Base-by-base conservation (phyloP, 2,113 vertebrate species). In the Cyprinodon brontotheroides region DNA sequence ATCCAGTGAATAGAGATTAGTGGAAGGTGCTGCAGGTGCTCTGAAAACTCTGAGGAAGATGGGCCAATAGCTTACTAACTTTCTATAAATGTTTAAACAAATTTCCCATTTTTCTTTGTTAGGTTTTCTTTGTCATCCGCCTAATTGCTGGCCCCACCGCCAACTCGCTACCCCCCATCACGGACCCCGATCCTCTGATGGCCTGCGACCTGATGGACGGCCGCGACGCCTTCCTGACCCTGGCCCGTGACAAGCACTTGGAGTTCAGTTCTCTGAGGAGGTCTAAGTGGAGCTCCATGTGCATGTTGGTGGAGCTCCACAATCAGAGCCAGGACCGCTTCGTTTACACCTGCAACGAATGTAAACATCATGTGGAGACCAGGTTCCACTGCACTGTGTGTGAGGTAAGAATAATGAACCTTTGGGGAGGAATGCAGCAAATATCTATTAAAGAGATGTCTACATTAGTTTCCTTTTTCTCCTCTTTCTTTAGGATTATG, bases 41-140 rank as follows among this genome's bases (percentile, higher is more conserved):
- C 29, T 29, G 29, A 29, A 29, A 29, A 29, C 29, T 29, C 29
- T 29, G 29, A 29, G 29, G 29, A 4, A 41, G 41, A 41, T 41
- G 4, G 4, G 4, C 4, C 4, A 41, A 9, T 6, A 41, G 9
- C 9, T 6, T 9, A 41, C 9, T 41, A 29, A 29, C 9, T 41
- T 41, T 41, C 41, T 17, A 15, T 14, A 53, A 57, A 57, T 2
- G 9, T 57, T 17, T 3, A 10, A 4, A 4, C 20, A 65, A 43
- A 13, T 20, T 11, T 60, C 43, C 4, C 20, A 0, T 4, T 65
- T n/a, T 61, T 1, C 60, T 76, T 75, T 5, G 20, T 13, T 61
- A 99, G 98, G 98, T 99, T 61, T 99, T 99, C 90, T 99, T 99
- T 68, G 98, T 99, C 79, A 99, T 99, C 78, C 97, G 98, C 59